Percentiles rank a stretch among this genome's conserved stretches.
Evolutionary conservation across 2,888 invertebrate genomes (phyloP).

Genomic region (Drosophila anomalipes): DNA sequence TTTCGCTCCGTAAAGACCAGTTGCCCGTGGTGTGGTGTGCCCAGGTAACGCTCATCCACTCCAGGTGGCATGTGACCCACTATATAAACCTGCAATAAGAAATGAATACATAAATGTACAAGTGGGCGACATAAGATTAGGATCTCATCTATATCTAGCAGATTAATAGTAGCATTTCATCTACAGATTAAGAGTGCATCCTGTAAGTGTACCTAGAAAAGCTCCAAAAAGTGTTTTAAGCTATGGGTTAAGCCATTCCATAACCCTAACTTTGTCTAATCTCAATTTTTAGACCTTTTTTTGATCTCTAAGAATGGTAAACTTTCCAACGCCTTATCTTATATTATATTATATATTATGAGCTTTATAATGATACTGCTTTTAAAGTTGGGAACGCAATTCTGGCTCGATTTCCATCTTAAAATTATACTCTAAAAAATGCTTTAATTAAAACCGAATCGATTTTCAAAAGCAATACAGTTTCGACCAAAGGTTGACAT

Average conservation of each 20-base stretch:
- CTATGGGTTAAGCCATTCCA: not conserved
- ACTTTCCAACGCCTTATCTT: not conserved
- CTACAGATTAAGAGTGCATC: not conserved
- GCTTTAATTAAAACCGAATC: not conserved
- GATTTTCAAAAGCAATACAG: not conserved
- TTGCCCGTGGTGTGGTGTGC: constrained; percentile 87
- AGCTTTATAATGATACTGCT: no score
- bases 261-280: not conserved
- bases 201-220: not conserved
- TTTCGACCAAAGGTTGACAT: not conserved
- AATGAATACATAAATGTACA: constrained; percentile 43
- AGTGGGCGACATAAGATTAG: not conserved
- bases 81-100: constrained; percentile 90
- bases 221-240: not conserved
- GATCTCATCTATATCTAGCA: no score
- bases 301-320: not conserved
- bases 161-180: not conserved
- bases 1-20: constrained; percentile 90
- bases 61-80: constrained; percentile 97
- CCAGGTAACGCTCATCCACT: constrained; percentile 91
- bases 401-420: not conserved
- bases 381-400: not conserved
- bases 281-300: no score
- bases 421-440: not conserved
- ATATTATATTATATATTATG: no score